Percentiles rank a stretch among this genome's conserved stretches.
These are phyloP conservation scores for Coptodon bakossiorum DNA, from an alignment of 2,113 vertebrate species.

Conservation along the genomic window DNA sequence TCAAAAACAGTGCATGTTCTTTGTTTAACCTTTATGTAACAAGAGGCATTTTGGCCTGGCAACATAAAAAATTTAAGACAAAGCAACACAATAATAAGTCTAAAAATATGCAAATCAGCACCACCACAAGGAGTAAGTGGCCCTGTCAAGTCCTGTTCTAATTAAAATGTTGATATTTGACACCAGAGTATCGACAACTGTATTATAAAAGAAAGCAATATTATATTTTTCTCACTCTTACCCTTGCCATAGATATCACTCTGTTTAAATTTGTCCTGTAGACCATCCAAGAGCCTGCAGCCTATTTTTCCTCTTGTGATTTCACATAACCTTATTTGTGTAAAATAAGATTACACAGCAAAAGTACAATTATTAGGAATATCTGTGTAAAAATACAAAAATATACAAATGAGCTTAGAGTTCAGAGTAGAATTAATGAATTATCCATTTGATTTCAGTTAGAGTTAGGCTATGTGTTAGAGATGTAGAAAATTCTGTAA, in stretches of 20 bases:
- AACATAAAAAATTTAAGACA: not conserved
- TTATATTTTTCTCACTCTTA: not conserved
- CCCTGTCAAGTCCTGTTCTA: not conserved
- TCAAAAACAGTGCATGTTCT: not conserved
- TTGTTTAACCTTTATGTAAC: not conserved
- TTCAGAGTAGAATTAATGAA: not conserved
- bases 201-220: not conserved
- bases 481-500: accelerated
- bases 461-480: not conserved
- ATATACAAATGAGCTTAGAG: not conserved
- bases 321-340: too few relatives aligned
- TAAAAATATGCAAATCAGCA: not conserved
- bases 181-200: not conserved
- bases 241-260: not conserved
- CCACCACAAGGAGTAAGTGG: not conserved
- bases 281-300: not conserved
- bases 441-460: not conserved
- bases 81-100: not conserved
- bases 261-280: accelerated
- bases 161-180: not conserved
- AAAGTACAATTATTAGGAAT: not conserved
- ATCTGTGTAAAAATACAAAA: not conserved
- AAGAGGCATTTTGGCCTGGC: not conserved
- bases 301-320: too few relatives aligned
- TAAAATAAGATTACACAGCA: not conserved